These are phyloP conservation scores for Passerina amoena DNA, from an alignment of 2,113 vertebrate genomes.

Conservation along the genomic window DNA sequence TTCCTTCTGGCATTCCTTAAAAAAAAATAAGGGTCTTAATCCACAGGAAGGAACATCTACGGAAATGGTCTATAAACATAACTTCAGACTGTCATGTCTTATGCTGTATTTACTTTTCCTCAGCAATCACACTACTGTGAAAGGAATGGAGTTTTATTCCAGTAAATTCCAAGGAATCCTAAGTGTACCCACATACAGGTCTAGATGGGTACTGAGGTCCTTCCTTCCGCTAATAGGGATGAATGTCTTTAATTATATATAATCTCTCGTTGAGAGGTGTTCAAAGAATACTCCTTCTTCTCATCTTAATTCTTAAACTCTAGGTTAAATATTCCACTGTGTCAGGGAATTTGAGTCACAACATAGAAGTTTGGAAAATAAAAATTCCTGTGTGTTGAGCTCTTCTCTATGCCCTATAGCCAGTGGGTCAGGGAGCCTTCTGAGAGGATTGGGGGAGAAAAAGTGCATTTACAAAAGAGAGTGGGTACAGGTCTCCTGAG, in stretches of 20 bases:
- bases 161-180: background rate
- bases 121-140: background rate
- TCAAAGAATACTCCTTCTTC: background rate
- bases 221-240: background rate
- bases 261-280: background rate
- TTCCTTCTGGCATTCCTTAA: background rate
- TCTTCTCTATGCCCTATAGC: background rate
- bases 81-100: background rate
- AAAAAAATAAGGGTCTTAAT: background rate
- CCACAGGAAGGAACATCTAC: background rate
- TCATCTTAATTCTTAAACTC: background rate
- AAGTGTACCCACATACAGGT: background rate
- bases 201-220: fast-evolving
- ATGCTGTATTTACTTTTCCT: background rate
- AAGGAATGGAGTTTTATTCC: background rate
- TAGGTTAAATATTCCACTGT: background rate
- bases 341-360: background rate
- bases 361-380: background rate
- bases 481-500: background rate
- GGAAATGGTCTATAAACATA: background rate
- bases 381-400: background rate
- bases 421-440: background rate
- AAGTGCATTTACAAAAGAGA: background rate
- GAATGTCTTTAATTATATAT: background rate
- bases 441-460: background rate